phyloP scores from a whole-genome alignment of 2,888 invertebrate species.

The Cecidostiba fungosa region DNA sequence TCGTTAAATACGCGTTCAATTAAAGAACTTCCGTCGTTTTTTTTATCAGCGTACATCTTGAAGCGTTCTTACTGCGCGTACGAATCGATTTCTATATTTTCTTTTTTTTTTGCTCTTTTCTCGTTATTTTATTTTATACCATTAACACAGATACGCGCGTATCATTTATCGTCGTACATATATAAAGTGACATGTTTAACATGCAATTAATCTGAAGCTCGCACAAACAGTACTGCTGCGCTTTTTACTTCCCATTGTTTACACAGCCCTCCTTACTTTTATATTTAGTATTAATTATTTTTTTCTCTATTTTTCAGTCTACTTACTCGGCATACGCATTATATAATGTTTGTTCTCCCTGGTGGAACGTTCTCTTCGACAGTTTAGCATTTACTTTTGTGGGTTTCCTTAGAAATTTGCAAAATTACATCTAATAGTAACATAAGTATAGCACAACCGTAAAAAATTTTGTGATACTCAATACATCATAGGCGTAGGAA shows the following conservation, averaged over 20 bases:
- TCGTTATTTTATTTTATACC: conserved; percentile 70
- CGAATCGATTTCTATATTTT: conserved; percentile 63
- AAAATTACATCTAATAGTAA: conserved; percentile 57
- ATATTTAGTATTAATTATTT: conserved; percentile 60
- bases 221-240: conserved; percentile 79
- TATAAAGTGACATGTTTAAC: conserved; percentile 80
- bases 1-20: conserved; percentile 73
- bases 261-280: conserved; percentile 74
- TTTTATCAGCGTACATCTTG: conserved; percentile 15
- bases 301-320: conserved; percentile 62
- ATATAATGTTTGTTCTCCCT: conserved; percentile 51
- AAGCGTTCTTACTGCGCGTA: not conserved
- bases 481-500: not conserved
- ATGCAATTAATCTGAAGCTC: conserved; percentile 80
- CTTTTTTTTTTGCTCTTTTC: conserved; percentile 50
- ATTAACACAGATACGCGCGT: conserved; percentile 77
- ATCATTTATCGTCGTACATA: conserved; percentile 73
- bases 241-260: conserved; percentile 78
- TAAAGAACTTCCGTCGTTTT: conserved; percentile 75
- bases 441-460: conserved; percentile 22
- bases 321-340: conserved; percentile 60
- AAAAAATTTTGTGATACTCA: conserved; percentile 39
- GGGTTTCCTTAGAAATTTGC: conserved; percentile 53
- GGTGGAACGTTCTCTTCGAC: conserved; percentile 49
- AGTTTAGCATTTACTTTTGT: conserved; percentile 2